Evolutionary conservation across 2,888 invertebrate species (phyloP).

Genomic region (Trissolcus brochymenae): DNA sequence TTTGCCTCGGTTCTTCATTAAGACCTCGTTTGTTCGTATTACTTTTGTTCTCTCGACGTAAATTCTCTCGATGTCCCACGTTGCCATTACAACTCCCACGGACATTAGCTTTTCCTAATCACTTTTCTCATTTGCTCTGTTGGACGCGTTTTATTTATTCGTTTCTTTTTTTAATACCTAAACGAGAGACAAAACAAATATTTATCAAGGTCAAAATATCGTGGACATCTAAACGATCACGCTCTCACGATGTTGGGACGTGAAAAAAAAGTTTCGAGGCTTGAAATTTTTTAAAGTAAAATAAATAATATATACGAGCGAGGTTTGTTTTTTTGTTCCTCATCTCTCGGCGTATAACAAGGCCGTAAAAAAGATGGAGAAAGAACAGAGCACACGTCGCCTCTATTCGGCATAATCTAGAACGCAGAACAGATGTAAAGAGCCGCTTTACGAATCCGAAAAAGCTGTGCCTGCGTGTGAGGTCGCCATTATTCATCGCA

Average conservation of each 20-base stretch:
- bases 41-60: conserved; percentile 35
- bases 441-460: conserved; percentile 47
- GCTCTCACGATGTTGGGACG: not conserved
- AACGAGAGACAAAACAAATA: too few relatives aligned
- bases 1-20: conserved; percentile 52
- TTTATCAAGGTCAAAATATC: too few relatives aligned
- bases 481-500: conserved; percentile 45
- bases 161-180: too few relatives aligned
- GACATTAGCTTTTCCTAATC: too few relatives aligned
- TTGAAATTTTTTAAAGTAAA: conserved; percentile 2
- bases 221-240: too few relatives aligned
- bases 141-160: too few relatives aligned
- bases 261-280: not conserved
- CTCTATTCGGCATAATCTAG: conserved; percentile 47
- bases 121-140: too few relatives aligned
- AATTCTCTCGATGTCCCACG: conserved; percentile 31
- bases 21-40: conserved; percentile 53
- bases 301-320: conserved; percentile 17
- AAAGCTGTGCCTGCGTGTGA: conserved; percentile 35
- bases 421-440: conserved; percentile 50
- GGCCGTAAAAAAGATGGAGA: conserved; percentile 35
- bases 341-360: conserved; percentile 28
- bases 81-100: conserved; percentile 20
- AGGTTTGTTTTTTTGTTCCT: conserved; percentile 2
- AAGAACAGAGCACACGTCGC: not conserved